These are phyloP conservation scores for Nicator chloris DNA, from an alignment of 2,113 vertebrate species.

Conservation along the genomic window DNA sequence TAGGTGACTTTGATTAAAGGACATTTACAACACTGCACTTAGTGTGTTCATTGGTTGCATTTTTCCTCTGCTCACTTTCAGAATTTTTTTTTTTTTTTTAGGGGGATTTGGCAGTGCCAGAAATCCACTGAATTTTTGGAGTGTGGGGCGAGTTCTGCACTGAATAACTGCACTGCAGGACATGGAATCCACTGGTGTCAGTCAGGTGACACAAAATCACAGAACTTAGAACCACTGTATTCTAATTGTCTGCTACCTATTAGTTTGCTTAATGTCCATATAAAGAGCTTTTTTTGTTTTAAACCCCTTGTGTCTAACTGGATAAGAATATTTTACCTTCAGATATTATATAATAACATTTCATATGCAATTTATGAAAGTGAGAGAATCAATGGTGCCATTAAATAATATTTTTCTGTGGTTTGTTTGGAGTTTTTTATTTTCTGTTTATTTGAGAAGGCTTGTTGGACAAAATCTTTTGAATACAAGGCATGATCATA, in stretches of 20 bases:
- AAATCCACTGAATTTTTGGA: background rate
- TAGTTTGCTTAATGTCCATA: background rate
- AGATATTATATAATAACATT: background rate
- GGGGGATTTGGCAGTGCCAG: background rate
- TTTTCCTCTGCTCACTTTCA: background rate
- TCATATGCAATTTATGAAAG: background rate
- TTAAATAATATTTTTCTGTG: background rate
- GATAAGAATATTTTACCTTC: background rate
- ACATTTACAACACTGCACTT: background rate
- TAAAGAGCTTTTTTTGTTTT: background rate
- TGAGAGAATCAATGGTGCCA: background rate
- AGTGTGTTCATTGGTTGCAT: background rate
- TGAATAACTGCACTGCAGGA: background rate
- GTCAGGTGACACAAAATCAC: background rate
- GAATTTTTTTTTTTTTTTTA: background rate
- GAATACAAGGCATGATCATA: background rate
- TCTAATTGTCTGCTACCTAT: background rate
- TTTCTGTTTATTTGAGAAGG: background rate
- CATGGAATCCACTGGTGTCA: background rate
- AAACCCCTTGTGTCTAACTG: background rate
- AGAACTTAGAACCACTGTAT: background rate
- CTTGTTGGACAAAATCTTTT: background rate
- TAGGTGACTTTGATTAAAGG: background rate
- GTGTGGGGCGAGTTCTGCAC: accelerated
- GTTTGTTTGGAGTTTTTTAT: accelerated